Conservation (phyloP, 64 coral and sea anemone genomes). For the Acropora yongei region DNA sequence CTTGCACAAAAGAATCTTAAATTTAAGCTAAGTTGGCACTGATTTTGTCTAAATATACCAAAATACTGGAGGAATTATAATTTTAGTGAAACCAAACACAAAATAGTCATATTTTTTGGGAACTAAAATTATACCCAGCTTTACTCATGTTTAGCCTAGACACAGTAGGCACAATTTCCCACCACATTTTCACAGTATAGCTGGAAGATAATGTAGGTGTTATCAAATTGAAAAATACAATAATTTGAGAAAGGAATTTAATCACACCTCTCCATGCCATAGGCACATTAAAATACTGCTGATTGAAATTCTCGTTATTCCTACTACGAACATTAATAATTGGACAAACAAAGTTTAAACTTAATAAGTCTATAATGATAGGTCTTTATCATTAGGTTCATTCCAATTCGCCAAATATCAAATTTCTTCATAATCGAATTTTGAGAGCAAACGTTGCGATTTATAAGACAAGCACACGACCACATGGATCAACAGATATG, state of each 20-base stretch:
- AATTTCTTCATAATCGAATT: background rate
- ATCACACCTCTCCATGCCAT: background rate
- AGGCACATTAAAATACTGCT: background rate
- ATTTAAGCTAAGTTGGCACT: too few species aligned
- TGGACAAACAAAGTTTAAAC: background rate
- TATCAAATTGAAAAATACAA: background rate
- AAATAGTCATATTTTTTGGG: too few species aligned
- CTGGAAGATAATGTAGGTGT: too few species aligned
- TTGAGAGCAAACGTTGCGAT: background rate
- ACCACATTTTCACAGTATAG: too few species aligned
- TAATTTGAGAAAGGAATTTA: background rate
- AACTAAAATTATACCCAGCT: too few species aligned
- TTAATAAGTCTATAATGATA: background rate
- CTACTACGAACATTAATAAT: background rate
- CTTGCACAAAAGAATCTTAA: too few species aligned
- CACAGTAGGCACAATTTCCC: too few species aligned
- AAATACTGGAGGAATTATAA: too few species aligned
- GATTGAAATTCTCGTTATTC: background rate
- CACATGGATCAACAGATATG: background rate
- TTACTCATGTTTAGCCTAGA: too few species aligned
- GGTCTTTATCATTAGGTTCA: too few species aligned
- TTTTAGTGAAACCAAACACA: too few species aligned
- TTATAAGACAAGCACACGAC: background rate
- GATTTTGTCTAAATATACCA: too few species aligned
- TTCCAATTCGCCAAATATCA: background rate